Conservation (phyloP, 1,140 invertebrate genomes). For the Solenopsis invicta region DNA sequence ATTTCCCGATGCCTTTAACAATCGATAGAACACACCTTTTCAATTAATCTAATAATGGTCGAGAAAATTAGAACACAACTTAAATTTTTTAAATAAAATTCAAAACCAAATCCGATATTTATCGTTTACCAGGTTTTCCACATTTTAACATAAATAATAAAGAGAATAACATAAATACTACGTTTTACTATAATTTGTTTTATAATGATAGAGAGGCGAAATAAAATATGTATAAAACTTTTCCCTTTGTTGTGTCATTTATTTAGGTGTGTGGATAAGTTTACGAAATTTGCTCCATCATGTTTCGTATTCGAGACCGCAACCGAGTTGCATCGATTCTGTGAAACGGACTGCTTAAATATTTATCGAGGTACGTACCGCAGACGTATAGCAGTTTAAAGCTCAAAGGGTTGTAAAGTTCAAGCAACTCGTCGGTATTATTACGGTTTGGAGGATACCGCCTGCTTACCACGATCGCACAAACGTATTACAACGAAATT, state of each 20-base stretch:
- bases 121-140: neutral
- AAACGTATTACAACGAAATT: constrained; percentile 56
- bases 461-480: constrained; percentile 33
- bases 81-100: neutral
- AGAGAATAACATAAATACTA: neutral
- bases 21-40: neutral
- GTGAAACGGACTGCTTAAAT: constrained; percentile 56
- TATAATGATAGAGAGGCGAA: neutral
- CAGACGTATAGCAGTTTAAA: constrained; percentile 55
- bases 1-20: neutral
- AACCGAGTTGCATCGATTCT: constrained; percentile 66
- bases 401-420: constrained; percentile 61
- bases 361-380: constrained; percentile 55
- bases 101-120: neutral
- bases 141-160: neutral
- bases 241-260: constrained; percentile 28
- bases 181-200: neutral
- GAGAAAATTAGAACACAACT: neutral
- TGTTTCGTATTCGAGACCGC: constrained; percentile 53
- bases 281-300: constrained; percentile 42
- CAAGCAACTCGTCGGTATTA: constrained; percentile 54
- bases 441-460: constrained; percentile 38
- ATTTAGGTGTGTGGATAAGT: constrained; percentile 3
- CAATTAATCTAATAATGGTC: neutral
- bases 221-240: constrained; percentile 17